Evolutionary conservation across 2,113 vertebrate genomes (phyloP), one percentile per base, ranked within the genome.

Genomic region (Nothobranchius furzeri): DNA sequence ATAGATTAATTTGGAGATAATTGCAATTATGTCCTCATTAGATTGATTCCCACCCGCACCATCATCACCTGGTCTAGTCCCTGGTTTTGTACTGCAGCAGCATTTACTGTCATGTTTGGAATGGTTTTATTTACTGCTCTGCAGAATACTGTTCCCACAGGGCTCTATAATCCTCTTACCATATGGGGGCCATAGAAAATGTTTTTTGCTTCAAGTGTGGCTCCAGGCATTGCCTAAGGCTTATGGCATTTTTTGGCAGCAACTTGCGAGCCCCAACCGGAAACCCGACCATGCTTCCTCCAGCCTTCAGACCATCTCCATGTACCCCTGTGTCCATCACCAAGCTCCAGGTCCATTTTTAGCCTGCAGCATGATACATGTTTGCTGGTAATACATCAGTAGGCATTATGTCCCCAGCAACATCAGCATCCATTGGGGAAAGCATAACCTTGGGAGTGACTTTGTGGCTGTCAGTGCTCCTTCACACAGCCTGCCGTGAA

Each of bases 401-500:
- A 75, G 79, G 76, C 79, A 79, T 90, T 81, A 82, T 78, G 84
- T 85, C 76, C 84, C 75, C 62, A 30, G 75, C 75, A 68, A 78
- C 79, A 86, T 85, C 78, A 76, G 72, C 75, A 76, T 73, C 85
- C 80, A 35, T 51, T 79, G 82, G 84, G 84, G 66, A 79, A 71
- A 69, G 68, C 71, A 70, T 87, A 85, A 91, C 90, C 90, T 91
- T 90, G 88, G 75, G 79, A 82, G 76, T 90, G 88, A 89, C 87
- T 89, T 89, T 89, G 83, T 88, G 73, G 76, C 15, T 85, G 78
- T 82, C 84, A 60, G 74, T 66, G 76, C 24, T 79, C 53, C 45
- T 80, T 79, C 68, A 78, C 48, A 48, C 47, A 67, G 60, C 73
- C 76, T 82, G 77, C 67, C 62, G 68, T 78, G 83, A 85, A 88